A percentile compares a stretch with the other conserved stretches of the same genome.
phyloP scores from a whole-genome alignment of 1,140 invertebrate species.

The Leptestheria dahalacensis region DNA sequence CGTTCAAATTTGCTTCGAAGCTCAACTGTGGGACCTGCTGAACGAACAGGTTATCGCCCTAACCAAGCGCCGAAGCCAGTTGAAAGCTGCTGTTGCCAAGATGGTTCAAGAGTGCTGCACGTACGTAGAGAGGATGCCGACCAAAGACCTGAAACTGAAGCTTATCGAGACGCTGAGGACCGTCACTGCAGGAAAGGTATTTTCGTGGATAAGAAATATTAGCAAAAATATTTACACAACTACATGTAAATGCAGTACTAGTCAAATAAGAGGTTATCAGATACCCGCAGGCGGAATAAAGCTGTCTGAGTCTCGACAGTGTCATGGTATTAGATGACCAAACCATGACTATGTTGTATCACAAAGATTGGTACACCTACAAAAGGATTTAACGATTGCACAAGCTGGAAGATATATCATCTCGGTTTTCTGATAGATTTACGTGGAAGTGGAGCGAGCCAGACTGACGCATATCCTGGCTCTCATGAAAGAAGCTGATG shows the following conservation, averaged over 20 bases:
- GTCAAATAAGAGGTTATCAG: too few relatives aligned
- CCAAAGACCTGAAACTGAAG: slow-evolving; percentile 79
- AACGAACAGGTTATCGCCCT: slow-evolving; percentile 88
- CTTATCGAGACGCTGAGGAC: slow-evolving; percentile 88
- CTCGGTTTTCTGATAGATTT: slow-evolving; percentile 50
- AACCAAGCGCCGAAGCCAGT: slow-evolving; percentile 84
- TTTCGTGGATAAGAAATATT: neutral
- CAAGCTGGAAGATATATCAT: too few relatives aligned
- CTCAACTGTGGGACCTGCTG: slow-evolving; percentile 78
- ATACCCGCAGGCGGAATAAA: too few relatives aligned
- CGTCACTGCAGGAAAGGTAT: slow-evolving; percentile 90
- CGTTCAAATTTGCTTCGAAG: slow-evolving; percentile 85
- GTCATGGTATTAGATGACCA: too few relatives aligned
- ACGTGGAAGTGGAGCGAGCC: slow-evolving; percentile 97
- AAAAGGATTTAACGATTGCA: too few relatives aligned
- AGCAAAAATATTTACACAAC: neutral
- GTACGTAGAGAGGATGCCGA: slow-evolving; percentile 85
- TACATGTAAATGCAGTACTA: too few relatives aligned
- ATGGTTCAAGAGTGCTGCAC: slow-evolving; percentile 96
- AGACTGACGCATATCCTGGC: slow-evolving; percentile 86
- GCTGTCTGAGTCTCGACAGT: too few relatives aligned
- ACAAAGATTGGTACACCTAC: too few relatives aligned
- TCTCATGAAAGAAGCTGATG: slow-evolving; percentile 84
- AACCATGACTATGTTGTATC: too few relatives aligned
- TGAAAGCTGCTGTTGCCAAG: slow-evolving; percentile 95